These are phyloP conservation scores for Conus betulinus DNA, from an alignment of 1,140 invertebrate species.

Conservation along the genomic window DNA sequence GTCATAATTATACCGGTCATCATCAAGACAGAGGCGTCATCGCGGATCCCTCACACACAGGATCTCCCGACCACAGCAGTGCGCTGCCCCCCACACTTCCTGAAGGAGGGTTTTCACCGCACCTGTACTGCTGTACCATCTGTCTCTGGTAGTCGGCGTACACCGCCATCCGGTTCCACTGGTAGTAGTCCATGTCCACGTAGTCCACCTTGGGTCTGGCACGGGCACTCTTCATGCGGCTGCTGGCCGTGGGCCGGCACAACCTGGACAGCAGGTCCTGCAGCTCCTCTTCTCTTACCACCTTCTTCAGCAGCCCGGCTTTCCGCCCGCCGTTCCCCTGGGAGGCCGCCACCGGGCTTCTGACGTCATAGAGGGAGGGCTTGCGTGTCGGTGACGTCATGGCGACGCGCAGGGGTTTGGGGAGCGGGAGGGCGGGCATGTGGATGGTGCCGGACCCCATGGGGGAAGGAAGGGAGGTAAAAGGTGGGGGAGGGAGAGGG, in stretches of 20 bases:
- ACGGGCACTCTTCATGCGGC: background rate
- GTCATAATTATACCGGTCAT: too few species aligned
- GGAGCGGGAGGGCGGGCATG: background rate
- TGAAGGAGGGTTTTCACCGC: conserved; percentile 5
- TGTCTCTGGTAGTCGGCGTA: conserved; percentile 36
- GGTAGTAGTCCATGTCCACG: conserved; percentile 37
- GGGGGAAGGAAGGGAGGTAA: background rate
- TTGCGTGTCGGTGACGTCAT: background rate
- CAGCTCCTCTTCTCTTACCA: background rate
- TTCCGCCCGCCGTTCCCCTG: background rate
- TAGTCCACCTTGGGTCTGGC: conserved; percentile 9
- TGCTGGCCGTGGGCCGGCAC: conserved; percentile 18
- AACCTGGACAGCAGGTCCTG: conserved; percentile 25
- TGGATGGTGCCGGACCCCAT: conserved; percentile 6
- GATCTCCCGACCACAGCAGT: background rate
- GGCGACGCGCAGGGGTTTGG: background rate
- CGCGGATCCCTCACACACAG: too few species aligned
- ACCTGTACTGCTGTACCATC: conserved; percentile 9
- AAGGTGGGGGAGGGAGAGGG: too few species aligned
- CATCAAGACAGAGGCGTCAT: too few species aligned
- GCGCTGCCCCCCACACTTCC: background rate
- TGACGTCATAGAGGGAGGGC: conserved; percentile 24
- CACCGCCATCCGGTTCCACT: conserved; percentile 23
- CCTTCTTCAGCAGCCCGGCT: background rate
- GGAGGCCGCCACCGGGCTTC: background rate